A percentile compares a stretch with the other conserved stretches of the same genome.
These are phyloP conservation scores for Plutella xylostella DNA, from an alignment of 2,888 invertebrate species.

Conservation along the genomic window DNA sequence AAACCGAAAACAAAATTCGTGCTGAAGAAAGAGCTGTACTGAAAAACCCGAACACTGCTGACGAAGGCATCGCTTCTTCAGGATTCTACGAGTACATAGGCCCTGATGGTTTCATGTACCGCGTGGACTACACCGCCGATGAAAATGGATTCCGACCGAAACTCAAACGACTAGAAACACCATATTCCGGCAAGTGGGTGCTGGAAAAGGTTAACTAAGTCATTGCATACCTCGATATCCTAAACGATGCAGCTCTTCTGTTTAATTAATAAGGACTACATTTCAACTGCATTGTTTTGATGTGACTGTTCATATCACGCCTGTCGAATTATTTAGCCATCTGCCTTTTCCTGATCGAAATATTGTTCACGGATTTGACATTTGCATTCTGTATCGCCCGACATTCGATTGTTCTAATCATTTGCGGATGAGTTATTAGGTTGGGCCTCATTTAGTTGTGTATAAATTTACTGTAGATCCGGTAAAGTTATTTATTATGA, in stretches of 20 bases:
- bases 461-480: too few species aligned
- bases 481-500: too few species aligned
- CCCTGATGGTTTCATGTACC: conserved; percentile 63
- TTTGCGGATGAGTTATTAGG: too few species aligned
- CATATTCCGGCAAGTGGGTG: conserved; percentile 62
- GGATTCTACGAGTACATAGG: conserved; percentile 68
- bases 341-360: conserved; percentile 29
- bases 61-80: conserved; percentile 60
- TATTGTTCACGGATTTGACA: conserved; percentile 43
- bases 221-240: neutral
- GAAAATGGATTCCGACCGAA: conserved; percentile 63
- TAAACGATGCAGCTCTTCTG: neutral
- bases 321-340: conserved; percentile 25
- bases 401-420: too few species aligned
- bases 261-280: neutral
- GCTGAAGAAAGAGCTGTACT: conserved; percentile 62
- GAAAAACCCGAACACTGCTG: conserved; percentile 57
- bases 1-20: conserved; percentile 67
- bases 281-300: neutral
- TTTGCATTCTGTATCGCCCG: conserved; percentile 30
- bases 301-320: neutral
- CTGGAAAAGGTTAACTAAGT: conserved; percentile 41
- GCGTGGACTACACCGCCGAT: conserved; percentile 64
- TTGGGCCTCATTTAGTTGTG: too few species aligned
- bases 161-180: conserved; percentile 55